Conservation (phyloP, 2,888 invertebrate species). For the Gastracanthus pulcherrimus region DNA sequence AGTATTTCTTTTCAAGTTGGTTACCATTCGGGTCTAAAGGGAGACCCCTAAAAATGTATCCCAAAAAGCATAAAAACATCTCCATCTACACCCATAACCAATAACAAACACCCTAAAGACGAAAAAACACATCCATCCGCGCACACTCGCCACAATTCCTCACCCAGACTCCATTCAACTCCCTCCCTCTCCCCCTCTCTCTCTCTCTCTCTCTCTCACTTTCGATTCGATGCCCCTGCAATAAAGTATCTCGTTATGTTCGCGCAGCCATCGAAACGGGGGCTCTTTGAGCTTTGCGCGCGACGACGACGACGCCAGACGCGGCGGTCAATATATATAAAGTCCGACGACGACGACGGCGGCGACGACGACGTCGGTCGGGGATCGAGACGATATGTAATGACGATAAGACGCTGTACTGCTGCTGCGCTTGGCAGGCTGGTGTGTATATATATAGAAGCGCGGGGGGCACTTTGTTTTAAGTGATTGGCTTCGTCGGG, state of each 20-base stretch:
- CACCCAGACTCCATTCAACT: background rate
- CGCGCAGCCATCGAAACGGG: background rate
- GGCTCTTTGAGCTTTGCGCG: background rate
- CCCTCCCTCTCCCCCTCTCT: background rate
- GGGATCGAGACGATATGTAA: constrained; percentile 25
- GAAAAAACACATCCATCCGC: no score
- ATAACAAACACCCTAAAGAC: no score
- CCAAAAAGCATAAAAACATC: no score
- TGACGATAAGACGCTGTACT: constrained; percentile 12
- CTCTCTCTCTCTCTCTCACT: background rate
- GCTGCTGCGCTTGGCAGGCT: constrained; percentile 14
- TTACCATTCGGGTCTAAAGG: no score
- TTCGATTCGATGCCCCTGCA: constrained; percentile 1
- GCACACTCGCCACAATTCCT: background rate
- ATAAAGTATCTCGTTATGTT: constrained; percentile 44
- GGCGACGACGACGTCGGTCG: background rate
- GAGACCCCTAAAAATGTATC: no score
- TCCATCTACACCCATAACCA: no score
- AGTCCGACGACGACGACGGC: background rate
- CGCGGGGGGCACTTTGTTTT: constrained; percentile 29
- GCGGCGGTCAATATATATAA: background rate
- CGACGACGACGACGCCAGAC: constrained; percentile 10
- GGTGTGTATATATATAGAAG: background rate
- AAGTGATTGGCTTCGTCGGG: constrained; percentile 19
- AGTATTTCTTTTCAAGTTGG: no score